Evolutionary conservation across 1,140 invertebrate genomes (phyloP).

Genomic region (Protaetia brevitarsis): DNA sequence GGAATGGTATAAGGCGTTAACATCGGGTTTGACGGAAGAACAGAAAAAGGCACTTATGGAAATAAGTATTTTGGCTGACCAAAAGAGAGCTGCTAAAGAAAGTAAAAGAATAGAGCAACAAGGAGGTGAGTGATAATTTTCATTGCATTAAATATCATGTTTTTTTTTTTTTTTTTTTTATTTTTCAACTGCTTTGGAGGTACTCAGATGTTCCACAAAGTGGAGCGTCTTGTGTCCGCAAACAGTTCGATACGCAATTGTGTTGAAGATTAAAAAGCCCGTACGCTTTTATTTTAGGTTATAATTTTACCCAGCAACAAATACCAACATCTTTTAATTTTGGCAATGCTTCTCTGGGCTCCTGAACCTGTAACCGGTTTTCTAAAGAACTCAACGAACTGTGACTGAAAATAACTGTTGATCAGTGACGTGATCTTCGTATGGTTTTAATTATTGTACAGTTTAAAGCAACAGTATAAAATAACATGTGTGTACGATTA

Average conservation of each 20-base stretch:
- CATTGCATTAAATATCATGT: no score
- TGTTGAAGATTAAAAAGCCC: neutral
- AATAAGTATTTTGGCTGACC: constrained; percentile 86
- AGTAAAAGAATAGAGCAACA: constrained; percentile 92
- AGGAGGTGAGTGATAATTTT: constrained; percentile 65
- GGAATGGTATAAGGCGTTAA: constrained; percentile 79
- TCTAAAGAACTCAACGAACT: constrained; percentile 17
- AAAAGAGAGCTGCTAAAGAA: constrained; percentile 87
- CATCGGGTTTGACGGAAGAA: constrained; percentile 71
- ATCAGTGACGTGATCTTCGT: constrained; percentile 21
- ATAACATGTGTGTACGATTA: constrained; percentile 17
- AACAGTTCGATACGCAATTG: no score
- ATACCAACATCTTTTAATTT: constrained; percentile 86
- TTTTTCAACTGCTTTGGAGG: no score
- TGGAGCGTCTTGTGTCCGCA: no score
- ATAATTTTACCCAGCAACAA: constrained; percentile 78
- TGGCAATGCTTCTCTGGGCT: constrained; percentile 48
- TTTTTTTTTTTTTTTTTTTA: no score
- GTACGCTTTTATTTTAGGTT: constrained; percentile 58
- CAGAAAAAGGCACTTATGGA: constrained; percentile 86
- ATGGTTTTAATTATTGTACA: constrained; percentile 24
- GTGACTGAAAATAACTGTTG: constrained; percentile 24
- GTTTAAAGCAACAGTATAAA: constrained; percentile 18
- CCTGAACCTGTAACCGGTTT: constrained; percentile 11
- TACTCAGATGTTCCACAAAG: no score